Conservation (phyloP, 2,797 vertebrate genomes). For the Numenius phaeopus region DNA sequence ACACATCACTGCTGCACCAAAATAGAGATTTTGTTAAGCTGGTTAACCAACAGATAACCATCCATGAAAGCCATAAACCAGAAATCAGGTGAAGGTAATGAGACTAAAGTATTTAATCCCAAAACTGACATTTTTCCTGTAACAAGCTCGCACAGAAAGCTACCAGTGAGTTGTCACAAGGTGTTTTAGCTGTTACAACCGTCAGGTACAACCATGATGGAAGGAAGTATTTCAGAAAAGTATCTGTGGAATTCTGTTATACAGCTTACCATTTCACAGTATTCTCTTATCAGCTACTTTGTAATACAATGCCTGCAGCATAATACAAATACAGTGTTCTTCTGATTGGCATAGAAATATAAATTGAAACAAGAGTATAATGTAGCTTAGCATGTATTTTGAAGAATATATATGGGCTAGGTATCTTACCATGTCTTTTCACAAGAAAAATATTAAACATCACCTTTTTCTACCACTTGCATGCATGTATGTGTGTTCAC, state of each 20-base stretch:
- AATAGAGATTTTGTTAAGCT: not conserved
- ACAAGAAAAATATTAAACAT: not conserved
- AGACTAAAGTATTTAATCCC: not conserved
- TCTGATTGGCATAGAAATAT: not conserved
- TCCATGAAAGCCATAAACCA: accelerated
- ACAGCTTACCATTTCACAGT: not conserved
- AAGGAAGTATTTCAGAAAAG: not conserved
- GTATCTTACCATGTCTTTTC: not conserved
- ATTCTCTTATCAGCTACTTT: not conserved
- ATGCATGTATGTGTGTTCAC: not conserved
- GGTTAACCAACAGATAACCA: not conserved
- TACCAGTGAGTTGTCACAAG: not conserved
- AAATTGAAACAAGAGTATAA: not conserved
- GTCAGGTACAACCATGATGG: not conserved
- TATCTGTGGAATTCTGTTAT: not conserved
- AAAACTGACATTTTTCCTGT: not conserved
- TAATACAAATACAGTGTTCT: not conserved
- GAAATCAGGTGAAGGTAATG: not conserved
- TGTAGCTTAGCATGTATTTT: not conserved
- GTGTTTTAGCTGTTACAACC: not conserved
- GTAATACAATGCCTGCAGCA: not conserved
- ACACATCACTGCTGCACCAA: not conserved
- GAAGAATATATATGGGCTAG: not conserved
- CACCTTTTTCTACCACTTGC: not conserved
- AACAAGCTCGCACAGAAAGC: not conserved